Percentiles rank a stretch among this genome's conserved stretches.
Evolutionary conservation across 2,113 vertebrate species (phyloP).

Genomic region (Galeopterus variegatus): DNA sequence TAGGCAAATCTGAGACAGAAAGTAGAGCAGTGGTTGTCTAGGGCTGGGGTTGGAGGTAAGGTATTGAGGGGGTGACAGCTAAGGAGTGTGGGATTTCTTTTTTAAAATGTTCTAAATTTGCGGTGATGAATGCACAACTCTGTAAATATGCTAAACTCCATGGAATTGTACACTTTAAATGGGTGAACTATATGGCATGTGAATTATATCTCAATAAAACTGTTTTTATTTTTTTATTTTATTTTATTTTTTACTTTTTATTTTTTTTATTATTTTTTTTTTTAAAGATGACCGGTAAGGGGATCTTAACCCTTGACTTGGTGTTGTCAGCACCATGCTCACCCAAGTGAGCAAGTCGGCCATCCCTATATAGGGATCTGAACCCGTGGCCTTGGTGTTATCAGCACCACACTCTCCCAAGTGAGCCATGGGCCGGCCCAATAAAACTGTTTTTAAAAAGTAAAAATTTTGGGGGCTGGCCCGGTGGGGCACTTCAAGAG

Average conservation of each 20-base stretch:
- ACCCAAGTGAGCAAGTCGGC: too few species aligned
- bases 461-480: too few species aligned
- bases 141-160: not conserved
- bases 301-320: too few species aligned
- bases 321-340: too few species aligned
- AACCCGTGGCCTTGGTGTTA: too few species aligned
- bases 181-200: not conserved
- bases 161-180: not conserved
- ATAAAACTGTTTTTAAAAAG: conserved; percentile 57
- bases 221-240: not conserved
- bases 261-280: too few species aligned
- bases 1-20: not conserved
- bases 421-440: not conserved
- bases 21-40: not conserved
- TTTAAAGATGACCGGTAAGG: too few species aligned
- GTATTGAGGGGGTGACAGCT: not conserved
- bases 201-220: conserved; percentile 36
- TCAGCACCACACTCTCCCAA: too few species aligned
- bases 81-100: not conserved
- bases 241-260: not conserved
- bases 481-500: too few species aligned
- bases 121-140: not conserved
- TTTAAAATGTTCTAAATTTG: not conserved
- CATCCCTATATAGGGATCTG: too few species aligned
- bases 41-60: not conserved